Percentiles rank a stretch among this genome's conserved stretches.
phyloP scores from a whole-genome alignment of 2,113 vertebrate genomes.

The Salvelinus alpinus region DNA sequence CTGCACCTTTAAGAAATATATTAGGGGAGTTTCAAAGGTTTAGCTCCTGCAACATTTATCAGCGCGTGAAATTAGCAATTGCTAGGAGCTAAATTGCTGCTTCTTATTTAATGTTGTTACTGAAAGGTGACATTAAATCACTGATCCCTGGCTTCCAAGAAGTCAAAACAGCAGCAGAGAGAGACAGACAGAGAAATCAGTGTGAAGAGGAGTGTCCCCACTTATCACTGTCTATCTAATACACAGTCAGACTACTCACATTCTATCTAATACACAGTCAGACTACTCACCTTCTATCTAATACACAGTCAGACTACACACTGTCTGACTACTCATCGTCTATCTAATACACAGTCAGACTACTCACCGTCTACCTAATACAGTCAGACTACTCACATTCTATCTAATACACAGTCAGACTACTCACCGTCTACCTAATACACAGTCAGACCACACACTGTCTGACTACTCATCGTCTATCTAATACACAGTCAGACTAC shows the following conservation, averaged over 20 bases:
- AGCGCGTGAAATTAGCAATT: conserved; percentile 71
- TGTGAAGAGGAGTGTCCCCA: neutral
- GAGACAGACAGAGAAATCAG: neutral
- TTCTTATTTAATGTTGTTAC: conserved; percentile 69
- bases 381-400: too few relatives aligned
- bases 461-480: too few relatives aligned
- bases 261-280: too few relatives aligned
- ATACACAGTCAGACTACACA: conserved; percentile 11
- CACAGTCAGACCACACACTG: too few relatives aligned
- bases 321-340: too few relatives aligned
- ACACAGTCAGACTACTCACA: conserved; percentile 9
- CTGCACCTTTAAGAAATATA: conserved; percentile 59
- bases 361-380: too few relatives aligned
- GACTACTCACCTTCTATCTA: too few relatives aligned
- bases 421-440: too few relatives aligned
- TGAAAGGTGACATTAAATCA: conserved; percentile 69
- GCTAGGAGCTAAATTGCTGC: conserved; percentile 68
- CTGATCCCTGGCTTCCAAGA: conserved; percentile 58
- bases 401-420: too few relatives aligned
- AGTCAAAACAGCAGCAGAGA: conserved; percentile 54
- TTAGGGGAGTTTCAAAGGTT: conserved; percentile 50
- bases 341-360: too few relatives aligned
- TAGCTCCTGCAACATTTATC: conserved; percentile 67
- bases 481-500: too few relatives aligned
- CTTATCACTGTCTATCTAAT: conserved; percentile 29